These are phyloP conservation scores for Sipha maydis DNA, from an alignment of 2,888 invertebrate species.

Conservation along the genomic window DNA sequence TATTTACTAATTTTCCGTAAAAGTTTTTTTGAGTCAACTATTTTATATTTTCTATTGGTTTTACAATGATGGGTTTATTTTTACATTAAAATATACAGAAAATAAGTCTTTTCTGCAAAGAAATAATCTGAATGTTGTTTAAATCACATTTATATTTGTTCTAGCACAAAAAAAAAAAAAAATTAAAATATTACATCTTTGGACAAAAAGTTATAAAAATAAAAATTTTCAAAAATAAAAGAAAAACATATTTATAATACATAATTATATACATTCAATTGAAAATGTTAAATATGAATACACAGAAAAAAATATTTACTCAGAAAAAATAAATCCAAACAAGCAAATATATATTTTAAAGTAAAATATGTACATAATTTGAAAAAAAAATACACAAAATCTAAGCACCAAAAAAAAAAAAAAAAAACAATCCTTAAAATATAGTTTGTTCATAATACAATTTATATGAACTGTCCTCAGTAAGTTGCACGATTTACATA, in stretches of 20 bases:
- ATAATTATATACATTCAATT: no score
- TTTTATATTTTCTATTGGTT: neutral
- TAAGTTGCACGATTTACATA: neutral
- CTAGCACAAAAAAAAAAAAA: no score
- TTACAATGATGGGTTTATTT: no score
- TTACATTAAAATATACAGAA: no score
- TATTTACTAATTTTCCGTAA: neutral
- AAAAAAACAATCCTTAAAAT: neutral
- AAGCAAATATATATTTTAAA: neutral
- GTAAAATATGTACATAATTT: neutral
- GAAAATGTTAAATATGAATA: neutral
- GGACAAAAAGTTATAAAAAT: no score
- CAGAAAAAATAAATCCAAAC: neutral
- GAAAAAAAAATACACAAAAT: neutral
- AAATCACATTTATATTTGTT: no score
- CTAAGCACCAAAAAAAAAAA: neutral
- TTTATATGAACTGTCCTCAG: neutral
- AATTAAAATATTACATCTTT: no score
- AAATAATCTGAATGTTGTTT: no score
- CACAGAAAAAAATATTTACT: neutral
- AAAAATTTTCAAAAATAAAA: no score
- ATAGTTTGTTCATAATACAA: neutral
- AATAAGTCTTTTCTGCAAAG: no score
- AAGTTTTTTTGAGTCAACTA: constrained; percentile 15
- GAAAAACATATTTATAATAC: no score